Conservation (phyloP, 2,797 vertebrate species). For the Lophotriccus pileatus region DNA sequence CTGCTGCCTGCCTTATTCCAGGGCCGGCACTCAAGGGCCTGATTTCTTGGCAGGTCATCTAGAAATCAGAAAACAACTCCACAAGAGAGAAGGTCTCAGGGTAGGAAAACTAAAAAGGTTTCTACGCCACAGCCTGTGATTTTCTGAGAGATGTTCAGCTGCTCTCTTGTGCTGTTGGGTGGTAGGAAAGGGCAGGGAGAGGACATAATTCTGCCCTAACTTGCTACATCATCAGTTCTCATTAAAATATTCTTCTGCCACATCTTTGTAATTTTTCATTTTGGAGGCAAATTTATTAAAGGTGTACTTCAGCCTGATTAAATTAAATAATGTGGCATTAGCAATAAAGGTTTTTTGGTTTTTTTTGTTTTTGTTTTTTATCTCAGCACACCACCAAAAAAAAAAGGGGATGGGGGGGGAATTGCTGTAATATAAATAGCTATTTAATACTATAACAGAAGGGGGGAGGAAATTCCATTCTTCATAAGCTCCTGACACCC, state of each 20-base stretch:
- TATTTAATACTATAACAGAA: conserved; percentile 50
- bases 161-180: background rate
- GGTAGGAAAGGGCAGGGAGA: background rate
- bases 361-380: background rate
- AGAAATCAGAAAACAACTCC: background rate
- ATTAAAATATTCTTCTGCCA: conserved; percentile 38
- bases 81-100: background rate
- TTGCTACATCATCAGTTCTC: conserved; percentile 42
- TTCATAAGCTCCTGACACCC: conserved; percentile 12
- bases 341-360: conserved; percentile 6
- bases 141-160: background rate
- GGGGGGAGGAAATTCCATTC: background rate
- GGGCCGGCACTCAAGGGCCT: background rate
- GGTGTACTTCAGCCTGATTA: conserved; percentile 44
- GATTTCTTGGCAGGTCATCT: background rate
- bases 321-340: conserved; percentile 58
- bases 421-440: conserved; percentile 42
- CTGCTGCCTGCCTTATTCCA: background rate
- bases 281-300: conserved; percentile 62
- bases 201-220: background rate
- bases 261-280: conserved; percentile 45
- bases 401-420: background rate
- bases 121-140: accelerated
- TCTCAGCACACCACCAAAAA: background rate
- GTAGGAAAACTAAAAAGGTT: background rate